Percentiles rank a stretch among this genome's conserved stretches.
Evolutionary conservation across 2,888 invertebrate genomes (phyloP).

Genomic region (Xestoiulus laeticollis): DNA sequence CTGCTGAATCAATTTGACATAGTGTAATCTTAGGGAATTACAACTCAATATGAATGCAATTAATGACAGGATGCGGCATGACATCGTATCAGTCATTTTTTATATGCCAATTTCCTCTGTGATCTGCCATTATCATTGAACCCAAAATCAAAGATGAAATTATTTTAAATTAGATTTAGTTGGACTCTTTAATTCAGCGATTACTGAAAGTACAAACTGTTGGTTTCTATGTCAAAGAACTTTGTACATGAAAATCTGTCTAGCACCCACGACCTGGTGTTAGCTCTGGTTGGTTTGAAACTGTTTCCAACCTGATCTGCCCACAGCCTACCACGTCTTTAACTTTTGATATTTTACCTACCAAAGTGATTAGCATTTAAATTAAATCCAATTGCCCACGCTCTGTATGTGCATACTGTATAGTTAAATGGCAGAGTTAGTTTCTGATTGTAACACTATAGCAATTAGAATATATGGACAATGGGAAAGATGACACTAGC

Average conservation of each 20-base stretch:
- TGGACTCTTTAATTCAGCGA: neutral
- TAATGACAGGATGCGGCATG: neutral
- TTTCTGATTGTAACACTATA: neutral
- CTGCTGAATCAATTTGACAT: neutral
- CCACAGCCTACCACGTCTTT: neutral
- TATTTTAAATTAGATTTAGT: neutral
- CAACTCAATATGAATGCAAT: neutral
- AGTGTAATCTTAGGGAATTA: neutral
- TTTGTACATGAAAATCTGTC: neutral
- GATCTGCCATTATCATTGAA: neutral
- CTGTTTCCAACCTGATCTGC: neutral
- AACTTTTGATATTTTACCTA: neutral
- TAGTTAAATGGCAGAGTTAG: too few species aligned
- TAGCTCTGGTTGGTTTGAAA: neutral
- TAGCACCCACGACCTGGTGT: neutral
- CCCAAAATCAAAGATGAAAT: neutral
- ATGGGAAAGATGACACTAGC: neutral
- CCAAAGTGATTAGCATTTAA: neutral
- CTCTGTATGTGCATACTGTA: too few species aligned
- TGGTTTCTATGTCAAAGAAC: neutral
- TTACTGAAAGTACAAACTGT: neutral
- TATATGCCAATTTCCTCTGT: neutral
- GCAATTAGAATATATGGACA: neutral
- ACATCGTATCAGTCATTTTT: neutral
- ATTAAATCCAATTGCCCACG: neutral